Evolutionary conservation across 1,140 invertebrate species (phyloP).

Genomic region (Oryctes rhinoceros): DNA sequence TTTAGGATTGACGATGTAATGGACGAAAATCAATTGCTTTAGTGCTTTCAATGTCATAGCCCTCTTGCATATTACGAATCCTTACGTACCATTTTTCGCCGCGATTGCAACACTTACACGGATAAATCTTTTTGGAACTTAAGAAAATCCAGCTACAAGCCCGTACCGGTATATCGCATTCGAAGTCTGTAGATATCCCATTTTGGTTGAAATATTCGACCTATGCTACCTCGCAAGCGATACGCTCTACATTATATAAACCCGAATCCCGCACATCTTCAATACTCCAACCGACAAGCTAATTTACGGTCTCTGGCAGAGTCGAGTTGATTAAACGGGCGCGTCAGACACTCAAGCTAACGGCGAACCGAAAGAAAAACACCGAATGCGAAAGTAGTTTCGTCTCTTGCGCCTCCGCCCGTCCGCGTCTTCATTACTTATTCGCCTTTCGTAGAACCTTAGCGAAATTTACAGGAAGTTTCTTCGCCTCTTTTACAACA

Average conservation of each 20-base stretch:
- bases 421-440: background rate
- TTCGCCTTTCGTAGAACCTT: conserved; percentile 13
- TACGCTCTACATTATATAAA: background rate
- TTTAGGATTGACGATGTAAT: no score
- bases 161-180: no score
- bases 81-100: no score
- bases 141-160: no score
- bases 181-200: no score
- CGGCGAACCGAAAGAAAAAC: conserved; percentile 3
- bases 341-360: conserved; percentile 1
- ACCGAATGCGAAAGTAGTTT: background rate
- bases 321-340: conserved; percentile 13
- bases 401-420: background rate
- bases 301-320: background rate
- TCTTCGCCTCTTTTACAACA: conserved; percentile 7
- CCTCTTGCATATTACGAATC: no score
- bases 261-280: background rate
- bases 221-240: background rate
- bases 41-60: no score
- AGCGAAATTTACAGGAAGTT: conserved; percentile 18
- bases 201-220: no score
- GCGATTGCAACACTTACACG: no score
- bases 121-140: no score
- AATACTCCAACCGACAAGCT: conserved; percentile 5
- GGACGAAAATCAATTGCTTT: no score